Evolutionary conservation across 1,140 invertebrate genomes (phyloP).

Genomic region (Pararge aegeria): DNA sequence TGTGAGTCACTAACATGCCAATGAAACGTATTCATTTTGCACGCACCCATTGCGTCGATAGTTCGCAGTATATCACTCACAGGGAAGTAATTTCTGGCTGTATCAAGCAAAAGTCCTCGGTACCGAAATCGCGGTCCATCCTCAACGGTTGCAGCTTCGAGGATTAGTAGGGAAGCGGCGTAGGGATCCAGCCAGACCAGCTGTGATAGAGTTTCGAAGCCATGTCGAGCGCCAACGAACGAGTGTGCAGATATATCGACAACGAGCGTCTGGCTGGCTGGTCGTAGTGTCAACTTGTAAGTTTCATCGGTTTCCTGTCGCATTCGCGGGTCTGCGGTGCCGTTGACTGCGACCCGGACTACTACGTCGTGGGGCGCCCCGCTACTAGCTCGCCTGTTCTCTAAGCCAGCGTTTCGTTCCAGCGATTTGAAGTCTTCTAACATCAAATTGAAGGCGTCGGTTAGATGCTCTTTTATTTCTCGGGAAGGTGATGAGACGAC

Average conservation of each 20-base stretch:
- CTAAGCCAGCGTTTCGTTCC: constrained; percentile 54
- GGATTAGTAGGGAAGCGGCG: constrained; percentile 81
- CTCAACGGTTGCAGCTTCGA: constrained; percentile 81
- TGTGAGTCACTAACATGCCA: constrained; percentile 93
- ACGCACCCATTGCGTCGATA: constrained; percentile 87
- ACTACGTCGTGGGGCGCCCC: constrained; percentile 55
- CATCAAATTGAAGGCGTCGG: constrained; percentile 62
- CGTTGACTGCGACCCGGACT: constrained; percentile 79
- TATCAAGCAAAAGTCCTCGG: constrained; percentile 88
- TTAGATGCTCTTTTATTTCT: constrained; percentile 49
- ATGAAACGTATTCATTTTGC: constrained; percentile 92
- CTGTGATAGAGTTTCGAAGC: constrained; percentile 88
- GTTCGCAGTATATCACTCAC: constrained; percentile 85
- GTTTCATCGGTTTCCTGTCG: constrained; percentile 87
- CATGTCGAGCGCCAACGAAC: constrained; percentile 89
- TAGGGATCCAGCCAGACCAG: constrained; percentile 87
- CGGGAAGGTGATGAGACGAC: constrained; percentile 51
- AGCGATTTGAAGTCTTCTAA: constrained; percentile 46
- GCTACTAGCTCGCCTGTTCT: constrained; percentile 70
- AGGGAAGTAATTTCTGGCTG: constrained; percentile 87
- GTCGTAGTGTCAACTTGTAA: constrained; percentile 83
- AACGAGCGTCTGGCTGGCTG: constrained; percentile 78
- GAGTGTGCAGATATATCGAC: constrained; percentile 84
- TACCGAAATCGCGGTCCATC: constrained; percentile 83
- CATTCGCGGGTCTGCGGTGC: constrained; percentile 78